Conservation (phyloP, 2,113 vertebrate species). For the Uria lomvia region DNA sequence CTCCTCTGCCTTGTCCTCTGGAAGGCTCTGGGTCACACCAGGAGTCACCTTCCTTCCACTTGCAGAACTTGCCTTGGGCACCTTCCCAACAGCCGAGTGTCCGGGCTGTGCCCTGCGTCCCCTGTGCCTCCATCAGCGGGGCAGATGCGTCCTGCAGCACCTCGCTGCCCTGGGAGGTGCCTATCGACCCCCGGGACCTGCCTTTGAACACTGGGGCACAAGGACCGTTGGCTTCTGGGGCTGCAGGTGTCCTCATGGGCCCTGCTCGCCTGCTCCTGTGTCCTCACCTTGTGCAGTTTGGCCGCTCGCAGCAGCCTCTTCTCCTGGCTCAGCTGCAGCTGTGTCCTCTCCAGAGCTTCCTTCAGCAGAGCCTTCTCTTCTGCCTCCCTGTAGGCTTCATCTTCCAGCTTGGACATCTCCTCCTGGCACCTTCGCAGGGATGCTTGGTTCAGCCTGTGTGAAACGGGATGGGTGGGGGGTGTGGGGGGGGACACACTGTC, state of each 20-base stretch:
- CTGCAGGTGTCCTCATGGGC: not conserved
- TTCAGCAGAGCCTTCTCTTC: slow-evolving; percentile 76
- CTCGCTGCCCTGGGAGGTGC: not conserved
- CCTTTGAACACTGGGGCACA: fast-evolving
- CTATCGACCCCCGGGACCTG: too few species aligned
- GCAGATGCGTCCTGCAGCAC: not conserved
- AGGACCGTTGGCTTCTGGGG: not conserved
- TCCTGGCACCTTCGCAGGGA: slow-evolving; percentile 52
- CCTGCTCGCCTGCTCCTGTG: fast-evolving
- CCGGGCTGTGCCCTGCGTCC: not conserved
- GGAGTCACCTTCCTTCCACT: not conserved
- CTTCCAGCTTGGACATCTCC: slow-evolving; percentile 65
- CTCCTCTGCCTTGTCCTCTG: not conserved
- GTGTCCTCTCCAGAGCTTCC: slow-evolving; percentile 71
- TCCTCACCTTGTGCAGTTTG: slow-evolving; percentile 65
- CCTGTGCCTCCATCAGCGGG: fast-evolving
- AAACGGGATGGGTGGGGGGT: not conserved
- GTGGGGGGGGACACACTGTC: not conserved
- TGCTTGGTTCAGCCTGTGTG: slow-evolving; percentile 60
- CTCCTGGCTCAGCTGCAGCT: slow-evolving; percentile 67
- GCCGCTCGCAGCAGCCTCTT: slow-evolving; percentile 31
- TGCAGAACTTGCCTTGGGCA: not conserved
- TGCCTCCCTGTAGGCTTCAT: slow-evolving; percentile 50
- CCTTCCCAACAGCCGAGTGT: not conserved
- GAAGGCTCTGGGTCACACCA: not conserved